Conservation (phyloP, 1,140 invertebrate genomes). For the Palaemon carinicauda region DNA sequence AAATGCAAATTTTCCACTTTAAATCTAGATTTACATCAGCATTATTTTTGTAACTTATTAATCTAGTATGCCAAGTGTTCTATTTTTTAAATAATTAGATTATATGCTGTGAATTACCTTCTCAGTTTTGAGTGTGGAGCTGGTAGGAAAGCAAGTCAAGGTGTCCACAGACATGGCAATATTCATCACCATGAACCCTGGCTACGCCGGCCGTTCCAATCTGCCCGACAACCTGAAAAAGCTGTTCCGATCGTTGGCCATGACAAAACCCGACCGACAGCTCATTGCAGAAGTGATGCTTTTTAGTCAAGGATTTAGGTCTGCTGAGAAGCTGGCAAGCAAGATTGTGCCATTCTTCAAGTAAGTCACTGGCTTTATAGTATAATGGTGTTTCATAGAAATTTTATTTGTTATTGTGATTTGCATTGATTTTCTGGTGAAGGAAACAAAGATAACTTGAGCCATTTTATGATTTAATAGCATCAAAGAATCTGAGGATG, state of each 20-base stretch:
- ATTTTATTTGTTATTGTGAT: no score
- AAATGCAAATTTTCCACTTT: no score
- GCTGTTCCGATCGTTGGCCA: conserved; percentile 95
- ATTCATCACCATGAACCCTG: conserved; percentile 99
- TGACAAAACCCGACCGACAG: conserved; percentile 98
- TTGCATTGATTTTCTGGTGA: no score
- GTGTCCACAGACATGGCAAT: conserved; percentile 99
- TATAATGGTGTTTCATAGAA: no score
- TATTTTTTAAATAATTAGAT: no score
- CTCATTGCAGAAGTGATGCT: conserved; percentile 99
- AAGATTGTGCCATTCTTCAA: conserved; percentile 99
- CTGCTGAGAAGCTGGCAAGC: conserved; percentile 95
- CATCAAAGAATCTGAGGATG: no score
- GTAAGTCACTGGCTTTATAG: conserved; percentile 68
- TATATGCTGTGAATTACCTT: not conserved
- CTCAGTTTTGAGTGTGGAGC: conserved; percentile 77
- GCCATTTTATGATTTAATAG: no score
- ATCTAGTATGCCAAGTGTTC: no score
- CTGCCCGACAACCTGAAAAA: conserved; percentile 99
- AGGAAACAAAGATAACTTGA: no score
- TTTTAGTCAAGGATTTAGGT: conserved; percentile 98
- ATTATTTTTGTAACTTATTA: no score
- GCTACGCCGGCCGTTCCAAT: conserved; percentile 98
- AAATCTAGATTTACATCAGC: not conserved
- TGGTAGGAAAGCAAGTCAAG: conserved; percentile 96